Base-by-base conservation (phyloP, 2,113 vertebrate species). In the Bathybates hornii region DNA sequence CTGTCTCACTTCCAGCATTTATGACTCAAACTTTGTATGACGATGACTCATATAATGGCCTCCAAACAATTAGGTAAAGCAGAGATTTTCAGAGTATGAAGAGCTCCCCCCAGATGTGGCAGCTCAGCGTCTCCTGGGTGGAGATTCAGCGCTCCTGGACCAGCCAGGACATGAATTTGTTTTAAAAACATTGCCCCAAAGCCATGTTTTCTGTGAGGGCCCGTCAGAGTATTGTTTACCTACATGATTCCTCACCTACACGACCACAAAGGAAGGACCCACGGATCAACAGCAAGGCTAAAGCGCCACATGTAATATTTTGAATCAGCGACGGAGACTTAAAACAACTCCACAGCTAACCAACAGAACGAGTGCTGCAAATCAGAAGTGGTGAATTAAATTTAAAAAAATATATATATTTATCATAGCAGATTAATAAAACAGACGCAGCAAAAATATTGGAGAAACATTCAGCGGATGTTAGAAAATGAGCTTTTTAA, bases 101-200 rank as follows among this genome's bases (percentile, higher is more conserved):
- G 43, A 16, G 24, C 43, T 19, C 43, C 9, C 10, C 43, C 3
- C 43, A 29, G 2, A 1, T 48, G 41, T 11, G 41, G 41, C 41
- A 10, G 24, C 21, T 73, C 68, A 73, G 68, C 0, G 8, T n/a
- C 7, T 41, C 16, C 9, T 50, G 45, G 86, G 91, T 73, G 53
- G 53, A 66, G 84, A 48, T 6, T 6, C 11, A 19, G 21, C 16
- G 12, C 43, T 13, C 53, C 8, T 1, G 68, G 79, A 83, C 95
- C 81, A 91, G 96, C 94, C 63, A 7, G 79, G 91, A 92, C 95
- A 80, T n/a, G 95, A 82, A 8, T 36, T 13, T 83, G 34, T 81
- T 88, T 90, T 21, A 53, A 91, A 91, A 89, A 86, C 13, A 54
- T 91, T 56, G 79, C 95, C 83, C 11, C 5, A 7, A 68, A 83